Conservation (phyloP, 2,888 invertebrate genomes). For the Phragmatobia fuliginosa region DNA sequence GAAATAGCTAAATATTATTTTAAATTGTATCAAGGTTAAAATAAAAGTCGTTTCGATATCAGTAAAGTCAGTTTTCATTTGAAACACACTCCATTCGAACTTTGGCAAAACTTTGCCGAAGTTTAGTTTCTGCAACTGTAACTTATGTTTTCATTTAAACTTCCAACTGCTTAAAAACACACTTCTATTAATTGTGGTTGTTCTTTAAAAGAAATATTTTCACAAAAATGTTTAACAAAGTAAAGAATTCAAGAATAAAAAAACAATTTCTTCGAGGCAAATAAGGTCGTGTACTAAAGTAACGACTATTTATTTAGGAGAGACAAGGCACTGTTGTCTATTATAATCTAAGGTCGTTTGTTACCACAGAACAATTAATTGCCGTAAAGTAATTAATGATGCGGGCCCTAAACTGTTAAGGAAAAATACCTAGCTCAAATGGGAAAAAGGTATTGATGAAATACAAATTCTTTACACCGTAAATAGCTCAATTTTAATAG, state of each 20-base stretch:
- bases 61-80: background rate
- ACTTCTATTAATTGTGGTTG: background rate
- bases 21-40: background rate
- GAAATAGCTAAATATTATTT: too few relatives aligned
- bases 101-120: background rate
- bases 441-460: conserved; percentile 16
- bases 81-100: background rate
- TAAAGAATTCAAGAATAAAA: background rate
- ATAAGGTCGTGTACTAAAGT: background rate
- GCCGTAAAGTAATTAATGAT: conserved; percentile 45
- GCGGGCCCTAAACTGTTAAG: conserved; percentile 32
- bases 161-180: background rate
- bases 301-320: conserved; percentile 10
- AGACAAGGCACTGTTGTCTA: conserved; percentile 8
- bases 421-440: conserved; percentile 24
- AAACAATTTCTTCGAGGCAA: background rate
- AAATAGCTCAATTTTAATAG: background rate
- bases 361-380: conserved; percentile 38
- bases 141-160: background rate
- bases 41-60: background rate
- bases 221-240: background rate
- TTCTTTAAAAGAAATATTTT: background rate
- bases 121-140: background rate
- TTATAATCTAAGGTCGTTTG: conserved; percentile 22
- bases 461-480: background rate